Evolutionary conservation across 2,888 invertebrate species (phyloP), one percentile per base, ranked within the genome.

Genomic region (Blastobasis adustella): DNA sequence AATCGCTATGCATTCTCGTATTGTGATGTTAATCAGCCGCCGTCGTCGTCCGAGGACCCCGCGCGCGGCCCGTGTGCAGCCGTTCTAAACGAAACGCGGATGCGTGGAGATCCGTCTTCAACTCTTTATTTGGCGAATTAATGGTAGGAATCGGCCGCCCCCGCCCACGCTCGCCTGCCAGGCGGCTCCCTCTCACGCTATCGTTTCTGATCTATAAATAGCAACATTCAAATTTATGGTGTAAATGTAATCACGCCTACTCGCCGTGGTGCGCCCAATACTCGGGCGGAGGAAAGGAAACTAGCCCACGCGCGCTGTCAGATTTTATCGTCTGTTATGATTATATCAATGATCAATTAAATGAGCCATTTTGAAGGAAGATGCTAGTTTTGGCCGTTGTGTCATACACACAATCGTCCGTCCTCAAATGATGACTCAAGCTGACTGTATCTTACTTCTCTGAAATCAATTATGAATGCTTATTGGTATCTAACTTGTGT

Each of bases 211-310:
- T 64, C 75, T 84, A 82, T 79, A 82, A 81, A 83, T 84, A 84
- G 77, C 63, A 62, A 63, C 69, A 69, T 79, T 75, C 63, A 69
- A 74, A 71, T 78, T 69, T 72, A 78, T 73, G 73, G 68, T 73
- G 71, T 73, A 74, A 75, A 77, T 76, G 74, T 77, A 75, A 71
- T 68, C 60, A 71, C 77, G 71, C 82, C 83, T 67, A 82, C 80
- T 65, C 70, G 49, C 45, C 38, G 49, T 57, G 23, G 23, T 23
- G 23, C 23, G 23, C 23, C 23, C 23, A 23, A 23, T 23, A 9
- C 36, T 41, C 8, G 41, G 36, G 48, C 41, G 38, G 10, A 44
- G 49, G 44, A 38, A 49, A 10, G 44, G 44, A 38, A 43, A 37
- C 49, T 10, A 37, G n/a, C 6, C 37, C 37, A 5, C 23, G 23